A percentile compares a stretch with the other conserved stretches of the same genome.
Conservation (phyloP, 2,797 vertebrate genomes). For the Ctenochaetus hawaiiensis region DNA sequence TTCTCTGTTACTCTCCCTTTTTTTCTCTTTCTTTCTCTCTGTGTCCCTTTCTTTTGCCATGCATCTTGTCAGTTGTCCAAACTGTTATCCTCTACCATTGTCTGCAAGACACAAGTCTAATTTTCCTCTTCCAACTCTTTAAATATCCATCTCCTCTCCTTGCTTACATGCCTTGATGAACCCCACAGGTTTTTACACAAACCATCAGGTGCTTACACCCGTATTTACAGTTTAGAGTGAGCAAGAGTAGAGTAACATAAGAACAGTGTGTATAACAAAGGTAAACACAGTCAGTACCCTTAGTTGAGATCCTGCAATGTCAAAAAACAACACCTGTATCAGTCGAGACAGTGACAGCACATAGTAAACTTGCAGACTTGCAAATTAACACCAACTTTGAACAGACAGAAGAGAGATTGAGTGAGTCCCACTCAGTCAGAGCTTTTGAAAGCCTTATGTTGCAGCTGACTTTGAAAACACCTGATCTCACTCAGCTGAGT, state of each 20-base stretch:
- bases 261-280: neutral
- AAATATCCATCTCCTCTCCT: neutral
- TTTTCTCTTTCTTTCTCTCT: constrained; percentile 1
- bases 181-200: neutral
- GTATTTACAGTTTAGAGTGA: constrained; percentile 13
- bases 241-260: neutral
- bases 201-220: neutral
- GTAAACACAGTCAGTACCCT: neutral
- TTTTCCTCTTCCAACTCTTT: constrained; percentile 4
- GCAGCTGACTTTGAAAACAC: constrained; percentile 6
- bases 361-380: neutral
- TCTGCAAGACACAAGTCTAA: neutral
- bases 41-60: neutral
- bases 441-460: neutral
- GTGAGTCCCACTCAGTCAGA: neutral
- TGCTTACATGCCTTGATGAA: neutral
- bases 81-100: neutral
- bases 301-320: neutral
- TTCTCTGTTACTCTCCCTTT: constrained; percentile 9
- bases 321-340: neutral
- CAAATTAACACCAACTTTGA: too few species aligned
- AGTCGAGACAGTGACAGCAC: neutral
- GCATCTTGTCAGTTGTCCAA: neutral
- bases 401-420: too few species aligned
- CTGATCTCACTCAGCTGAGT: neutral